Conservation (phyloP, 2,888 invertebrate genomes). For the Euplexia lucipara region DNA sequence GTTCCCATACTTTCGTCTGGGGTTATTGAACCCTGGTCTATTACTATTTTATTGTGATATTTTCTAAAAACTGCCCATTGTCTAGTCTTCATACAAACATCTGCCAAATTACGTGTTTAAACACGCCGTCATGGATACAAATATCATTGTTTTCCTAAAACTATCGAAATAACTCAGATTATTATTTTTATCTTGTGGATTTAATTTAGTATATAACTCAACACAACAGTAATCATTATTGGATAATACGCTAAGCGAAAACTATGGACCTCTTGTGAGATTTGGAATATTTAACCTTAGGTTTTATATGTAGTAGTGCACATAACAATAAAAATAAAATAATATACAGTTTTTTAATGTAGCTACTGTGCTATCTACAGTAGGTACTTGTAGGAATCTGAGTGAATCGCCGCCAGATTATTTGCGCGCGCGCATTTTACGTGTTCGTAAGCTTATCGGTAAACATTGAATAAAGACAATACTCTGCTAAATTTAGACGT, state of each 20-base stretch:
- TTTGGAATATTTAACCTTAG: too few species aligned
- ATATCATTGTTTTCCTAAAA: too few species aligned
- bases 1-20: neutral
- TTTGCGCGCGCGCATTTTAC: constrained; percentile 11
- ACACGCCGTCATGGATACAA: neutral
- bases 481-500: neutral
- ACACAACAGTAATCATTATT: too few species aligned
- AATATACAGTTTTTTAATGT: constrained; percentile 1
- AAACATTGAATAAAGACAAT: constrained; percentile 29
- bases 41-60: neutral
- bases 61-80: neutral
- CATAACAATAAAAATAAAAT: too few species aligned
- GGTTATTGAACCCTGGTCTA: constrained; percentile 5
- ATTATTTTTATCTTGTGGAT: too few species aligned
- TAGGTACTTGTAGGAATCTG: neutral
- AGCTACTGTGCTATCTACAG: neutral
- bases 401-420: neutral
- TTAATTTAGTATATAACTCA: too few species aligned
- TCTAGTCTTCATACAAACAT: constrained; percentile 1
- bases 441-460: constrained; percentile 21
- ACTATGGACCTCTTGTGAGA: too few species aligned
- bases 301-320: too few species aligned
- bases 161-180: too few species aligned
- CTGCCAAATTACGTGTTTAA: constrained; percentile 15
- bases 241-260: too few species aligned